Evolutionary conservation across 2,113 vertebrate genomes (phyloP).

Genomic region (Maccullochella peelii): DNA sequence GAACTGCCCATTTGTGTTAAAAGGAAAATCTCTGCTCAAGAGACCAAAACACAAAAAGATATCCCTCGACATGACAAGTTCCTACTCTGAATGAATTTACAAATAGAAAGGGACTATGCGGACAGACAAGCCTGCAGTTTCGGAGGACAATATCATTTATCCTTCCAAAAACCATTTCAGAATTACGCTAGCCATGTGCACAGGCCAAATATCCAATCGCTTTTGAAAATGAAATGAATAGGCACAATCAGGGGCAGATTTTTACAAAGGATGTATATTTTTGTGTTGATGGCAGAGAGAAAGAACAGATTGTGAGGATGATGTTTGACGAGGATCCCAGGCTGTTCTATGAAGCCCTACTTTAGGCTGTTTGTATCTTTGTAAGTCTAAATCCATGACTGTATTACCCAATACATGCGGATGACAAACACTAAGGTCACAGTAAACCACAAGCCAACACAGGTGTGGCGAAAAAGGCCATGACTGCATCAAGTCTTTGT

Average conservation of each 20-base stretch:
- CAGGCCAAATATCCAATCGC: background rate
- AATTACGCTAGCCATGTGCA: background rate
- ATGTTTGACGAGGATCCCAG: background rate
- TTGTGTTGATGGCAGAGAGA: background rate
- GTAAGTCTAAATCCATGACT: background rate
- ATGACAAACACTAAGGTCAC: conserved; percentile 32
- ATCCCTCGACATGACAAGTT: conserved; percentile 52
- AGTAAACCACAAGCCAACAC: conserved; percentile 14
- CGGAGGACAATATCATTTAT: background rate
- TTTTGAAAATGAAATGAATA: background rate
- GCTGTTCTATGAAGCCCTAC: background rate
- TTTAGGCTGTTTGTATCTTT: conserved; percentile 10
- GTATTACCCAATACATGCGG: background rate
- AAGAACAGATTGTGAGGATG: background rate
- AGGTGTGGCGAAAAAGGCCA: conserved; percentile 20
- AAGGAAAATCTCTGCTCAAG: conserved; percentile 54
- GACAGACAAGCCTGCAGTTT: conserved; percentile 20
- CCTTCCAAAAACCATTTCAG: conserved; percentile 14
- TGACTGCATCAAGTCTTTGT: background rate
- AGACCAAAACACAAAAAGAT: conserved; percentile 51
- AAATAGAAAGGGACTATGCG: conserved; percentile 22
- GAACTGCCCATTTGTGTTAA: conserved; percentile 72
- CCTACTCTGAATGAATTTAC: conserved; percentile 46
- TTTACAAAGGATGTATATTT: background rate
- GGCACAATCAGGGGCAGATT: background rate